Evolutionary conservation across 2,113 vertebrate genomes (phyloP).

Genomic region (Rhabdomys dilectus): DNA sequence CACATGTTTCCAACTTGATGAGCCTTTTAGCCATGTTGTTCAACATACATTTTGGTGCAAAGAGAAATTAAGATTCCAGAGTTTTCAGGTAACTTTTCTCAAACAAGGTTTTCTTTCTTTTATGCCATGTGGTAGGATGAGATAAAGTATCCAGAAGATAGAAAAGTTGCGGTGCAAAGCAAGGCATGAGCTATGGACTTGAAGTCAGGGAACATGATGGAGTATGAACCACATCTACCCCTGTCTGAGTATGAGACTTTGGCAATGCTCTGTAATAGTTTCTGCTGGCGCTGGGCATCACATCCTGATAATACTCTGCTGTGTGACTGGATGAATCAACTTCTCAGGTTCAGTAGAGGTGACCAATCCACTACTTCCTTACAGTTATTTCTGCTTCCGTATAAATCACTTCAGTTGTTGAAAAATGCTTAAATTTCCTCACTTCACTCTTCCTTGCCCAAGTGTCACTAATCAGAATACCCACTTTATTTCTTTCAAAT

Average conservation of each 20-base stretch:
- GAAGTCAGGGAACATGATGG: not conserved
- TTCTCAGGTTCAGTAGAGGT: not conserved
- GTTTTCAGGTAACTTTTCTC: not conserved
- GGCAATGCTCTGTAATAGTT: not conserved
- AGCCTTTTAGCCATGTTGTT: constrained; percentile 5
- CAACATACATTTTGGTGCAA: not conserved
- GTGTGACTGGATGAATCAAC: not conserved
- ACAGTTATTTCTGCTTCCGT: not conserved
- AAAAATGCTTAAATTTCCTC: not conserved
- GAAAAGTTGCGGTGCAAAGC: not conserved
- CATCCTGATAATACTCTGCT: not conserved
- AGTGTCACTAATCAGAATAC: not conserved
- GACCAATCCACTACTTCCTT: not conserved
- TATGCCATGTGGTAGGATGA: not conserved
- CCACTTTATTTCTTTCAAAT: not conserved
- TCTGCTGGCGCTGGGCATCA: not conserved
- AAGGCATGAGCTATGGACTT: not conserved
- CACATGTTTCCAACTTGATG: not conserved
- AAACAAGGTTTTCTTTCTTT: not conserved
- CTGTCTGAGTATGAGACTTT: not conserved
- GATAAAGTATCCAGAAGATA: not conserved
- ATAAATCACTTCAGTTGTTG: not conserved
- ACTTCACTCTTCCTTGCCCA: not conserved
- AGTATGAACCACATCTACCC: not conserved
- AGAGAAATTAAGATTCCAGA: not conserved